phyloP scores from a whole-genome alignment of 2,888 invertebrate genomes.

The Malthinus seriepunctatus region DNA sequence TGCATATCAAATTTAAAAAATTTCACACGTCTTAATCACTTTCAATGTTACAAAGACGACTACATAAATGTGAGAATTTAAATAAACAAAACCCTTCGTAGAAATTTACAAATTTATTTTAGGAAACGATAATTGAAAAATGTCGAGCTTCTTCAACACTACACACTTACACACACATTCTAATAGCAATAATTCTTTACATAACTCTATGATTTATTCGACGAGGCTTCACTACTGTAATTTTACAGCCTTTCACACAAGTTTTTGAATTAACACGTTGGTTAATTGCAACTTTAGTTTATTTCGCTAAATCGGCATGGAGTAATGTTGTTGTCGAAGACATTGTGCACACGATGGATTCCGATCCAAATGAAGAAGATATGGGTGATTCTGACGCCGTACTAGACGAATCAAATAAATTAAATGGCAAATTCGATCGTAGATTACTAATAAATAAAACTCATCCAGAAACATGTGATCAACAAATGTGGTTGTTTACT shows the following conservation, averaged over 20 bases:
- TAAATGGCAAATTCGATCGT: conserved; percentile 61
- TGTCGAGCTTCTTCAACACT: conserved; percentile 3
- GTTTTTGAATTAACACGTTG: conserved; percentile 61
- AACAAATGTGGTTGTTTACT: conserved; percentile 59
- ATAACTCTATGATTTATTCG: no score
- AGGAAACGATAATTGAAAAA: conserved; percentile 16
- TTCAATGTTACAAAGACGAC: conserved; percentile 9
- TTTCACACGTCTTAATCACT: neutral
- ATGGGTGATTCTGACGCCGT: conserved; percentile 55
- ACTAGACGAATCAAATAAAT: conserved; percentile 53
- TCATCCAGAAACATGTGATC: conserved; percentile 83
- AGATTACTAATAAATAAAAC: conserved; percentile 74
- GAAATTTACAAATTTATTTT: conserved; percentile 7
- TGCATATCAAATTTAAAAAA: neutral
- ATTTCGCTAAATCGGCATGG: conserved; percentile 62
- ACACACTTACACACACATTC: conserved; percentile 1
- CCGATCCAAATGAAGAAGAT: conserved; percentile 39
- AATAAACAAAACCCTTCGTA: neutral
- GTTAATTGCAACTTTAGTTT: conserved; percentile 61
- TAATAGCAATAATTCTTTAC: no score
- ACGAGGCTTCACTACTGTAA: conserved; percentile 3
- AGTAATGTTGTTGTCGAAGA: conserved; percentile 56
- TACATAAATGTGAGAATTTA: conserved; percentile 9
- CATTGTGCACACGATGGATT: conserved; percentile 47
- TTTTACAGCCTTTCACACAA: conserved; percentile 63